Conservation (phyloP, 2,888 invertebrate species). For the Clusia tigrina region DNA sequence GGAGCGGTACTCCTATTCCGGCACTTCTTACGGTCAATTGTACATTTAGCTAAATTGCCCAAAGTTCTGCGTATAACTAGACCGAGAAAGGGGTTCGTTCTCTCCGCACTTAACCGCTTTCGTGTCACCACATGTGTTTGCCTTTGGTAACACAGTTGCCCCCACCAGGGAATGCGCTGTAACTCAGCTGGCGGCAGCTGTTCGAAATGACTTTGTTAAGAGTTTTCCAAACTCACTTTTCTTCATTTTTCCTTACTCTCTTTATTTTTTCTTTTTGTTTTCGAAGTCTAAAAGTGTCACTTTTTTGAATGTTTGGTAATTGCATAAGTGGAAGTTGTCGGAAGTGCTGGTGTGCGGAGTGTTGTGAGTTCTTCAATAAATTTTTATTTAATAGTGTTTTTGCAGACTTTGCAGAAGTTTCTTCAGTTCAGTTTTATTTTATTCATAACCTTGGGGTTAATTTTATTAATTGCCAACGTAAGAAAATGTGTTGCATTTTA, state of each 20-base stretch:
- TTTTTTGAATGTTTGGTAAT: conserved; percentile 58
- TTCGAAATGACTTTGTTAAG: conserved; percentile 55
- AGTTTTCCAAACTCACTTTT: conserved; percentile 55
- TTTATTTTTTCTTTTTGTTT: neutral
- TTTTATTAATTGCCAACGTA: no score
- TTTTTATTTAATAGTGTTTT: no score
- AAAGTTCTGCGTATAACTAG: conserved; percentile 29
- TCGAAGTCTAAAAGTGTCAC: conserved; percentile 49
- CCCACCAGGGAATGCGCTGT: neutral
- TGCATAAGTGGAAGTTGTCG: conserved; percentile 55
- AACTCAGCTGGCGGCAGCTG: conserved; percentile 54
- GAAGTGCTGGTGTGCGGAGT: conserved; percentile 51
- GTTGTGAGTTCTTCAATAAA: no score
- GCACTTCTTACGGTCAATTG: conserved; percentile 12
- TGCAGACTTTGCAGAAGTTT: no score
- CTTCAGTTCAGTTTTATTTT: no score
- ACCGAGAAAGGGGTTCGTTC: neutral
- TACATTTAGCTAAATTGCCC: conserved; percentile 43
- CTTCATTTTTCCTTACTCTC: conserved; percentile 38
- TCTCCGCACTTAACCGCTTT: neutral
- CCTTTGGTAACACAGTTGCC: neutral
- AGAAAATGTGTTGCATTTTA: no score
- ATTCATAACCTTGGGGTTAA: no score
- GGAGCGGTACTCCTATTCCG: no score
- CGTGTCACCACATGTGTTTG: conserved; percentile 47